Evolutionary conservation across 2,797 vertebrate species (phyloP), one percentile per base, ranked within the genome.

Genomic region (Rhyacichthys aspro): DNA sequence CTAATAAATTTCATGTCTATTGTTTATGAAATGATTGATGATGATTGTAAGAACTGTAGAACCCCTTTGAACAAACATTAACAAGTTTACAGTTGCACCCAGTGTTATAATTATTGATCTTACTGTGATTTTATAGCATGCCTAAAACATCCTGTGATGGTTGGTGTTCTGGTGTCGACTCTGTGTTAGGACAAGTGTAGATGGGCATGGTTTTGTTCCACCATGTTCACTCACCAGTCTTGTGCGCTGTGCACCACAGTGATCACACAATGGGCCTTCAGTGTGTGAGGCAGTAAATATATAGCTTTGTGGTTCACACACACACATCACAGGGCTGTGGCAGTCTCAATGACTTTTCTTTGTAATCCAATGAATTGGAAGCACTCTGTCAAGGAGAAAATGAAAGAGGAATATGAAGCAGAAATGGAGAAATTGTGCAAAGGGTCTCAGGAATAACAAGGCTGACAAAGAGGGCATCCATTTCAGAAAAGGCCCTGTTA

Each of bases 301-400:
- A 58, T 38, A 45, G 42, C 38, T 32, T 55, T 63, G 39, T 9
- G 43, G 54, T 67, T 69, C 59, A 61, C 38, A 14, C 53, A 39
- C 38, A 66, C 58, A 39, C 38, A 66, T 55, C 50, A 42, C 67
- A 52, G 45, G 47, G 55, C 45, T 55, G 41, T 64, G 61, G 58
- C 75, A 74, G 63, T 78, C 75, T 60, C 65, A 50, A 55, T 72
- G 72, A 60, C 67, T 81, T 84, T 59, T 74, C 60, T 70, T 70
- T 66, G 57, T 81, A 81, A 81, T 84, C 68, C 74, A 72, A 70
- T 76, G 68, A 79, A 82, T 74, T 61, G 44, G 47, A 78, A 71
- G 50, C 32, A 11, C 61, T 62, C 66, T 1, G 50, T 87, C 72
- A 78, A 76, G 63, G 69, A 63, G 58, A 70, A 70, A 73, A 76